Evolutionary conservation across 2,113 vertebrate species (phyloP).

Genomic region (Carlito syrichta): DNA sequence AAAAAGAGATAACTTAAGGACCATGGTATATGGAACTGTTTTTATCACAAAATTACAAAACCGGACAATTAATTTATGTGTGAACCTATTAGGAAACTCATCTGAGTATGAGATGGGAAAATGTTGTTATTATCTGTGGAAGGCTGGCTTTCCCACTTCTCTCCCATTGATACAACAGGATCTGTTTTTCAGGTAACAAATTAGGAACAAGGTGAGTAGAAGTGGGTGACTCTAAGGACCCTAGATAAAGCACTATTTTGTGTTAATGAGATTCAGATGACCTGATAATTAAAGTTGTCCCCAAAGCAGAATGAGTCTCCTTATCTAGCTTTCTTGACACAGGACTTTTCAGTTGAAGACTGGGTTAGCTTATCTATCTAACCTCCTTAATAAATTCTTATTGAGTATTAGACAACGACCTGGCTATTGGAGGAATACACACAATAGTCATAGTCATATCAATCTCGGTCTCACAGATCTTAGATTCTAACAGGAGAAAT

Average conservation of each 20-base stretch:
- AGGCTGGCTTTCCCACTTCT: background rate
- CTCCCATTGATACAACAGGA: background rate
- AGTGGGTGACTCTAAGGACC: background rate
- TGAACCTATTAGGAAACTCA: background rate
- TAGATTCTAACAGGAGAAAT: background rate
- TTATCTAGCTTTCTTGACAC: background rate
- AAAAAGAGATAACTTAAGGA: background rate
- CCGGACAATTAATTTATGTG: background rate
- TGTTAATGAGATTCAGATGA: background rate
- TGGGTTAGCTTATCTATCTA: background rate
- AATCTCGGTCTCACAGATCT: background rate
- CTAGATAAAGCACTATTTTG: background rate
- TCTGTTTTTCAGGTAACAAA: background rate
- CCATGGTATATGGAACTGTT: background rate
- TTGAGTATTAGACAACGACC: background rate
- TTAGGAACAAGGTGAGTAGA: background rate
- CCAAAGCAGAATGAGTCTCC: background rate
- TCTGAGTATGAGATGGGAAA: background rate
- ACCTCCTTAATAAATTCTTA: background rate
- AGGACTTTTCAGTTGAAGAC: background rate
- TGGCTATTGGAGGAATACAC: background rate
- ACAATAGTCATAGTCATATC: background rate
- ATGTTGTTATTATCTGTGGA: background rate
- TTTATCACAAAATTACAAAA: background rate
- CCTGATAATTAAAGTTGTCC: background rate